Conservation (phyloP, 2,113 vertebrate genomes). For the Engystomops pustulosus region DNA sequence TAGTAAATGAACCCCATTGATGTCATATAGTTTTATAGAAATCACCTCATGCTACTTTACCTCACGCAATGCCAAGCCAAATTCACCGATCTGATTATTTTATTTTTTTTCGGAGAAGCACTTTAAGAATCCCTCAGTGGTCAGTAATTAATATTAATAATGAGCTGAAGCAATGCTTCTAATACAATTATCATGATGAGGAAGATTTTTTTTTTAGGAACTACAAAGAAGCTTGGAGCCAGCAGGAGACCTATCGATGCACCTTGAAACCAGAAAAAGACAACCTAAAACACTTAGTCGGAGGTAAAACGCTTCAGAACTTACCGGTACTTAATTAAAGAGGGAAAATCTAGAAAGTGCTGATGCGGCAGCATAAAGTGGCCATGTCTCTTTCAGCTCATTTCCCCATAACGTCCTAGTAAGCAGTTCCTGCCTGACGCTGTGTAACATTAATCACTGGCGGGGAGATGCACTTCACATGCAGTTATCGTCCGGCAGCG, state of each 20-base stretch:
- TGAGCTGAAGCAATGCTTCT: neutral
- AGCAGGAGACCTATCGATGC: neutral
- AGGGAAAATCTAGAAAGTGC: slow-evolving; percentile 32
- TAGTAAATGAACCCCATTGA: no score
- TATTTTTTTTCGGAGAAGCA: no score
- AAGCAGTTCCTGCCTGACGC: slow-evolving; percentile 52
- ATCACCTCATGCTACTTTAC: no score
- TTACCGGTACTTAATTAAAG: slow-evolving; percentile 34
- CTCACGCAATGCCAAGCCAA: no score
- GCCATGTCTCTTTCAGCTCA: slow-evolving; percentile 31
- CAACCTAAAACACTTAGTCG: slow-evolving; percentile 1
- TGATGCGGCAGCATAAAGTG: slow-evolving; percentile 40
- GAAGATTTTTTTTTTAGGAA: neutral
- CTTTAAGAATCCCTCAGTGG: neutral
- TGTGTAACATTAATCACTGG: slow-evolving; percentile 48
- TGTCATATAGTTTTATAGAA: no score
- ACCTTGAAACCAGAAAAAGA: slow-evolving; percentile 21
- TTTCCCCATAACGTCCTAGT: slow-evolving; percentile 46
- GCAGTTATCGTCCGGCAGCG: slow-evolving; percentile 35
- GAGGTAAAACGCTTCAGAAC: slow-evolving; percentile 29
- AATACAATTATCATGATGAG: slow-evolving; percentile 6
- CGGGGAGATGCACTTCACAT: slow-evolving; percentile 40
- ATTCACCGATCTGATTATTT: no score
- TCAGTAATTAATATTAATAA: neutral
- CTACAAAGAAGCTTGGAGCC: neutral